Evolutionary conservation across 2,797 vertebrate species (phyloP), one percentile per base, ranked within the genome.

Genomic region (Borostomias antarcticus): DNA sequence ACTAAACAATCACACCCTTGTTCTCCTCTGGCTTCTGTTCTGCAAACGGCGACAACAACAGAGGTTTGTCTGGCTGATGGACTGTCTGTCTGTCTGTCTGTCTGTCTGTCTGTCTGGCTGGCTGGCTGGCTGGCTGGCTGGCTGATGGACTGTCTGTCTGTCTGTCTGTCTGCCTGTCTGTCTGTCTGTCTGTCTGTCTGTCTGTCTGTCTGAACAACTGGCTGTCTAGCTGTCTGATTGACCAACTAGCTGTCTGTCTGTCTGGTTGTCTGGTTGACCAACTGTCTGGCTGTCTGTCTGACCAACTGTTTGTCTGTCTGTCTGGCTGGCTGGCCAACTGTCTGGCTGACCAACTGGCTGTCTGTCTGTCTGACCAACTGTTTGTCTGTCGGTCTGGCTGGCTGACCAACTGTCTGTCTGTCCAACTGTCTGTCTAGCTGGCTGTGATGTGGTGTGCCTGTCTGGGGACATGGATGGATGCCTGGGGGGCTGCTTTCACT

Each of bases 401-500:
- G 37, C 0, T 9, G 25, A 8, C 3, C 21, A 8, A 19, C 5
- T 25, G 25, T 19, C 19, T 4, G 23, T 21, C 1, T 52, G 50
- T 19, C 23, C n/a, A n/a, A n/a, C n/a, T n/a, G n/a, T n/a, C n/a
- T n/a, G n/a, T 11, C 2, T 35, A 67, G 58, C 75, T 40, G 43
- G 66, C 52, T 64, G 61, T 68, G 62, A 51, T 62, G 64, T 66
- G 52, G 62, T 62, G 50, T 73, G 71, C 75, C 19, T 17, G 4
- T 3, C 10, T 45, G 17, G n/a, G 40, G 40, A 66, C 63, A 68
- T 72, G 71, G 60, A 68, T 69, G 72, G n/a, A 1, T 69, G 47
- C 76, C 62, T 69, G 59, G 66, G 66, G 62, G 58, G 58, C 58
- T 77, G 81, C 83, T 76, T 83, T 85, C 52, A 69, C 26, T n/a